Conservation (phyloP, 2,797 vertebrate species). For the Pelodytes ibericus region DNA sequence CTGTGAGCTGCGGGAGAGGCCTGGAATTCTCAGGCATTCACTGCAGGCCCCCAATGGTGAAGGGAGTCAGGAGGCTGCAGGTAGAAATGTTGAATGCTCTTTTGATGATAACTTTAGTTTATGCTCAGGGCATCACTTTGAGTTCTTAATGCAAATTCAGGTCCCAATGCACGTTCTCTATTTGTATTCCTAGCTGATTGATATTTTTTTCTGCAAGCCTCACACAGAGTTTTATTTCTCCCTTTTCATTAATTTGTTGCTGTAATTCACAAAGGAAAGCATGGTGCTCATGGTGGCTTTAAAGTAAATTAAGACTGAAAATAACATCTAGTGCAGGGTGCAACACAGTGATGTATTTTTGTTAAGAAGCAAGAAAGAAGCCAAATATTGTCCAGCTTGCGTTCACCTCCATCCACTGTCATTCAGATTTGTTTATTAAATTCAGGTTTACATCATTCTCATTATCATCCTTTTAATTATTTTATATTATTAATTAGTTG, state of each 20-base stretch:
- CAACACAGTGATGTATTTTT: too few species aligned
- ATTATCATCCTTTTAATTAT: too few species aligned
- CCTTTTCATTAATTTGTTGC: background rate
- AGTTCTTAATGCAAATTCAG: constrained; percentile 14
- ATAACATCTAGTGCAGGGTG: too few species aligned
- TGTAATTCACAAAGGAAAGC: background rate
- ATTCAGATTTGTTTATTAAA: too few species aligned
- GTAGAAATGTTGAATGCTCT: constrained; percentile 33
- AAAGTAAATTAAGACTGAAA: too few species aligned
- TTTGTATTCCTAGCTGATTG: constrained; percentile 26
- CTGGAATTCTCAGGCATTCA: background rate
- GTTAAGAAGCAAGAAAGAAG: too few species aligned
- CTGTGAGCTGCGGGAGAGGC: constrained; percentile 27
- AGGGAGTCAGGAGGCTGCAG: constrained; percentile 6
- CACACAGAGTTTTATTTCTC: background rate
- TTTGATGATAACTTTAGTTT: constrained; percentile 39
- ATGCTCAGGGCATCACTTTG: constrained; percentile 23
- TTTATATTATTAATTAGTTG: too few species aligned
- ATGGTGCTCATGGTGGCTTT: background rate
- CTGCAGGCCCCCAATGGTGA: constrained; percentile 12
- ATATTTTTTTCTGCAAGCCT: background rate
- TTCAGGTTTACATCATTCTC: too few species aligned
- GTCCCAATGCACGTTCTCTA: constrained; percentile 13
- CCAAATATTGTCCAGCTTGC: too few species aligned
- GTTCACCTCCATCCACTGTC: too few species aligned